A percentile compares a stretch with the other conserved stretches of the same genome.
phyloP scores from a whole-genome alignment of 2,888 invertebrate species.

The Xylota sylvarum region DNA sequence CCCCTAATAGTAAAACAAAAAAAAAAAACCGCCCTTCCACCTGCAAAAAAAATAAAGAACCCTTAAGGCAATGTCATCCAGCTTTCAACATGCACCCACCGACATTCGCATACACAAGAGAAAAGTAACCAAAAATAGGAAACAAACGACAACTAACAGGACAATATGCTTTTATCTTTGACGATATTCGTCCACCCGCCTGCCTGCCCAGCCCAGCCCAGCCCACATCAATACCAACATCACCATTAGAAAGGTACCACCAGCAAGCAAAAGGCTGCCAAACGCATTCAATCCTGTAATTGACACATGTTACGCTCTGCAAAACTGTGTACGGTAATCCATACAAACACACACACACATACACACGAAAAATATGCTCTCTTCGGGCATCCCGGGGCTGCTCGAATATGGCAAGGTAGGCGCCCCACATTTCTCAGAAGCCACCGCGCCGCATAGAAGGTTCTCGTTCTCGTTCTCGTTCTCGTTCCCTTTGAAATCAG shows the following conservation, averaged over 20 bases:
- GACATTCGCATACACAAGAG: constrained; percentile 14
- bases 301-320: constrained; percentile 83
- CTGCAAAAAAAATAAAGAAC: too few relatives aligned
- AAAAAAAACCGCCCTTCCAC: not conserved
- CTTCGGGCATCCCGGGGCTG: constrained; percentile 45
- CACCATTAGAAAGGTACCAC: constrained; percentile 1
- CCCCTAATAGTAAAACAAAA: not conserved
- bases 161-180: constrained; percentile 47
- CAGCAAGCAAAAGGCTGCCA: constrained; percentile 61
- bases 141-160: constrained; percentile 28
- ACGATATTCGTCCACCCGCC: not conserved
- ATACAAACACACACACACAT: constrained; percentile 68
- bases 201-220: not conserved
- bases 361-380: constrained; percentile 26
- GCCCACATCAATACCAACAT: constrained; percentile 20
- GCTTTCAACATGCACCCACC: constrained; percentile 13
- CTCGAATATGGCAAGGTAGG: not conserved
- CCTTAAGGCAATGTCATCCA: not conserved
- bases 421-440: constrained; percentile 22
- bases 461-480: constrained; percentile 49
- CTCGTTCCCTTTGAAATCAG: constrained; percentile 83
- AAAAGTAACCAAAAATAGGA: constrained; percentile 43
- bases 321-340: constrained; percentile 77
- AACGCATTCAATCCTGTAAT: constrained; percentile 80
- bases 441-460: constrained; percentile 51